Evolutionary conservation across 1,140 invertebrate genomes (phyloP).

Genomic region (Drosophila ananassae): DNA sequence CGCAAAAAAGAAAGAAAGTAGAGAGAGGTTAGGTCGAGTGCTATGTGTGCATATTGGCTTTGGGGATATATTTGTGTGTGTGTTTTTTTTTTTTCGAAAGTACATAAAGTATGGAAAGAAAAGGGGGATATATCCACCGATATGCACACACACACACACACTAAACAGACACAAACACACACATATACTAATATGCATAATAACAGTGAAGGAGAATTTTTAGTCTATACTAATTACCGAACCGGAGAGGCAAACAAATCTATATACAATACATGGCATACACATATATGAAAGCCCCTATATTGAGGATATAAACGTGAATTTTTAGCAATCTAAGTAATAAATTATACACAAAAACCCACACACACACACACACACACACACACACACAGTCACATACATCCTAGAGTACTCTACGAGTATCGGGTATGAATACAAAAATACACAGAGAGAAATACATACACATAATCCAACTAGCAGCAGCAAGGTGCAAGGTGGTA

Average conservation of each 20-base stretch:
- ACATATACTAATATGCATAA: conserved; percentile 55
- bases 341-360: conserved; percentile 48
- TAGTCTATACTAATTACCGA: conserved; percentile 63
- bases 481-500: conserved; percentile 6
- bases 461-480: conserved; percentile 25
- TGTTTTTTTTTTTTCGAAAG: not conserved
- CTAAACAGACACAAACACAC: conserved; percentile 36
- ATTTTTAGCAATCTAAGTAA: conserved; percentile 78
- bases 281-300: conserved; percentile 70
- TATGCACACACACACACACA: conserved; percentile 16
- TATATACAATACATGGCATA: conserved; percentile 71
- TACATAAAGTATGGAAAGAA: not conserved
- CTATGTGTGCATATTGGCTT: conserved; percentile 27
- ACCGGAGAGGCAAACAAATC: conserved; percentile 39
- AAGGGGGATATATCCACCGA: conserved; percentile 10
- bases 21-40: conserved; percentile 28
- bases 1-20: conserved; percentile 16
- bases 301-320: conserved; percentile 81
- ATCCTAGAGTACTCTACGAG: not conserved
- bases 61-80: not conserved
- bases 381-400: conserved; percentile 3
- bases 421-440: not conserved
- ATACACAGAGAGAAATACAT: conserved; percentile 2
- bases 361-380: conserved; percentile 23
- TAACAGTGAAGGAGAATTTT: conserved; percentile 48